Evolutionary conservation across 2,113 vertebrate species (phyloP).

Genomic region (Bettongia penicillata): DNA sequence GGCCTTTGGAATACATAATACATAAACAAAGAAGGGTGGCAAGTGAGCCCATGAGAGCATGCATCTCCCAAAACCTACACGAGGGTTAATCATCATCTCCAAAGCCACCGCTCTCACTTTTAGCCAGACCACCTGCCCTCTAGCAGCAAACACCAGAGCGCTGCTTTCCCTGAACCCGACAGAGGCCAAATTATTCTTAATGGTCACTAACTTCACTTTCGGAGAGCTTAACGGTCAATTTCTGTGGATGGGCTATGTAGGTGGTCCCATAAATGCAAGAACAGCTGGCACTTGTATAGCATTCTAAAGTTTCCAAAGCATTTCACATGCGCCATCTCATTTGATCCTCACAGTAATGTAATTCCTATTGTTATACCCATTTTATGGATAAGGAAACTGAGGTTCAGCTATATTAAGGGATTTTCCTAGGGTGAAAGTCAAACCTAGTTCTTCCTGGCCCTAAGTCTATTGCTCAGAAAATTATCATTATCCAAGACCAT

Average conservation of each 20-base stretch:
- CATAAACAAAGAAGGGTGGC: background rate
- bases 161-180: background rate
- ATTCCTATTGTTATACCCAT: background rate
- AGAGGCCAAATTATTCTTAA: background rate
- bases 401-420: background rate
- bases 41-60: background rate
- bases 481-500: slow-evolving; percentile 49
- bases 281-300: background rate
- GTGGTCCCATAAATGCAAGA: background rate
- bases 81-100: background rate
- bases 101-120: background rate
- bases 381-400: background rate
- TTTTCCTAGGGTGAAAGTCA: background rate
- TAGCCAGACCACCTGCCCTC: background rate
- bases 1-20: background rate
- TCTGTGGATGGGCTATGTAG: background rate
- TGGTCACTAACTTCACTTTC: background rate
- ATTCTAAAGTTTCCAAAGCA: background rate
- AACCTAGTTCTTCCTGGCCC: background rate
- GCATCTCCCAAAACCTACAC: background rate
- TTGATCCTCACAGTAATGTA: background rate
- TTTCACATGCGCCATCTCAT: background rate
- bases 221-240: background rate
- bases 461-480: background rate
- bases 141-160: background rate